Conservation (phyloP, 2,113 vertebrate species). For the Alectura lathami region DNA sequence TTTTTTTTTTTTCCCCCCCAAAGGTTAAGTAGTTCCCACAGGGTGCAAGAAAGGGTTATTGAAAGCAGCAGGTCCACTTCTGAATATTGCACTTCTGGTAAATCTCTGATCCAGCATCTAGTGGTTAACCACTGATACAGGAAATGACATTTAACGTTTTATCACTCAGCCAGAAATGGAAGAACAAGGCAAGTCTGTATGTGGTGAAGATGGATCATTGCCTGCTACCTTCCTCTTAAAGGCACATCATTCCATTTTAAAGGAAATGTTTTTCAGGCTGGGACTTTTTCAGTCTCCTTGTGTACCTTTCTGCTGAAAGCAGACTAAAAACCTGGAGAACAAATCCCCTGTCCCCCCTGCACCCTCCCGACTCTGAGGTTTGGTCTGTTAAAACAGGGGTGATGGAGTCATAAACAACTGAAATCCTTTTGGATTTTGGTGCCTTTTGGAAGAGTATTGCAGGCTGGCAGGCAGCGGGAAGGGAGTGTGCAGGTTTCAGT, state of each 20-base stretch:
- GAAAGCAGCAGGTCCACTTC: slow-evolving; percentile 71
- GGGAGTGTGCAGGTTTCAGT: slow-evolving; percentile 8
- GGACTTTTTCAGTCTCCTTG: background rate
- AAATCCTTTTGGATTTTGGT: slow-evolving; percentile 19
- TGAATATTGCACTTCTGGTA: slow-evolving; percentile 79
- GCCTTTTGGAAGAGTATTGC: slow-evolving; percentile 26
- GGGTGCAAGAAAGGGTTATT: slow-evolving; percentile 73
- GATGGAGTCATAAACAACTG: slow-evolving; percentile 20
- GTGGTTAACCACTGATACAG: slow-evolving; percentile 82
- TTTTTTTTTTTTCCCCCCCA: background rate
- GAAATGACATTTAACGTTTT: slow-evolving; percentile 82
- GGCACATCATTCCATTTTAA: slow-evolving; percentile 50
- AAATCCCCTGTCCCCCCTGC: background rate
- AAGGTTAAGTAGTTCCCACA: slow-evolving; percentile 74
- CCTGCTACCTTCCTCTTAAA: slow-evolving; percentile 75
- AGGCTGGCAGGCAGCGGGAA: background rate
- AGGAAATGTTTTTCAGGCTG: slow-evolving; percentile 1
- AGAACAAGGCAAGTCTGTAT: slow-evolving; percentile 78
- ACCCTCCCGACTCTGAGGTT: background rate
- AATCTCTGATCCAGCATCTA: slow-evolving; percentile 79
- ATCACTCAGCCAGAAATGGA: slow-evolving; percentile 80
- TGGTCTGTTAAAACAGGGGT: slow-evolving; percentile 9
- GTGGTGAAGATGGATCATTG: slow-evolving; percentile 69
- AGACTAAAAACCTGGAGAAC: slow-evolving; percentile 7
- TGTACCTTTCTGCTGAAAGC: slow-evolving; percentile 21